Evolutionary conservation across 30 jellyfish, hydroid and myxozoan genomes (phyloP), one percentile per base, ranked within the genome.

Genomic region (Chironex yamaguchii): DNA sequence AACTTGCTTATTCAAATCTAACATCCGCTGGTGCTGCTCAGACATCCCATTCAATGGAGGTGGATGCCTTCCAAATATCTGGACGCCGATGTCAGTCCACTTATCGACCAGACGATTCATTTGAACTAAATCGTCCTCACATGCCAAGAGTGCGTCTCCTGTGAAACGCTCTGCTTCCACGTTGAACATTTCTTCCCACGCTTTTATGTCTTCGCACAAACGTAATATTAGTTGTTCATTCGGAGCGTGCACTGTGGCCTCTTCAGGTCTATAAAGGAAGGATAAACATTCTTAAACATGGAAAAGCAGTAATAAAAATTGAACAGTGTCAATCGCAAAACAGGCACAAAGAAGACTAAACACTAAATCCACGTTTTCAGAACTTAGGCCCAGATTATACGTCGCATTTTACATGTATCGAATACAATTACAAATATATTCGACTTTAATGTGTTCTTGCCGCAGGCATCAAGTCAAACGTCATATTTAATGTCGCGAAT

Each of bases 81-180:
- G 76, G 27, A 69, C 17, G 21, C 95, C 97, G 2, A 50, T 62
- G 27, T 87, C 98, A 30, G 67, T 88, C 97, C 97, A 87, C 20
- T 67, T 52, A 65, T 94, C 99, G 32, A 94, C 82, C 31, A 80
- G 49, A 0, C 42, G 34, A 29, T 72, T 85, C 96, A 94, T 86
- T 49, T 84, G 30, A 11, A 94, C 13, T 49, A 94, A 71, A 51
- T 84, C 96, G 64, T 94, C 99, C 52, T 94, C 99, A 27, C 84
- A 82, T 14, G 96, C 76, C 24, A 94, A 79, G 70, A 94, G 67
- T n/a, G 76, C 89, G 30, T 84, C 99, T 23, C 97, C 99, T 52
- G 99, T 71, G 50, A 88, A 94, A 35, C 99, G 84, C 53, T 94
- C 99, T 0, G 87, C 74, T 84, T 94, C 99, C 1, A 82, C 24